phyloP scores from a whole-genome alignment of 37 sponge, comb jelly and placozoan genomes.

The Tethya wilhelma region DNA sequence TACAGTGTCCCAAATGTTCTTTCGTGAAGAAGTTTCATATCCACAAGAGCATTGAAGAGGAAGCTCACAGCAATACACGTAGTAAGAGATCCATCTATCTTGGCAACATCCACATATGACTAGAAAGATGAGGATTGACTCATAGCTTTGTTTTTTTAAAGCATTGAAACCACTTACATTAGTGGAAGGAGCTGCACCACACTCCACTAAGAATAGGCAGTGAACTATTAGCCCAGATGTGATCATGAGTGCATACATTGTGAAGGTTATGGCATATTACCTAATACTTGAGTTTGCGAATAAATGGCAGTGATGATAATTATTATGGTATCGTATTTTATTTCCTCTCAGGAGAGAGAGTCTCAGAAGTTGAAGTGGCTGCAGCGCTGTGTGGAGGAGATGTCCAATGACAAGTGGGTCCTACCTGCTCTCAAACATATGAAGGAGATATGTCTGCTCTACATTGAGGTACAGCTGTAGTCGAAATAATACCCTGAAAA shows the following conservation, averaged over 20 bases:
- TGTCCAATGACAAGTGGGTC: conserved; percentile 80
- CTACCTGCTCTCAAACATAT: conserved; percentile 93
- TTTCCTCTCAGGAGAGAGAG: conserved; percentile 76
- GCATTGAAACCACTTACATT: not conserved
- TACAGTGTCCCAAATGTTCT: conserved; percentile 20
- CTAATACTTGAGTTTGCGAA: not conserved
- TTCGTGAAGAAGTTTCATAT: conserved; percentile 37
- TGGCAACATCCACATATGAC: conserved; percentile 11
- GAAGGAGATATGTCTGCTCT: conserved; percentile 85
- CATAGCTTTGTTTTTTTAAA: too few species aligned
- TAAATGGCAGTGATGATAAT: not conserved
- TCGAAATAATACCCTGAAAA: too few species aligned
- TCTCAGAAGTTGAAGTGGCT: conserved; percentile 86
- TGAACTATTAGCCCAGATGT: conserved; percentile 59
- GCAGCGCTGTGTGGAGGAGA: conserved; percentile 78
- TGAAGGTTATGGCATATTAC: conserved; percentile 45
- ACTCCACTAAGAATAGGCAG: conserved; percentile 54
- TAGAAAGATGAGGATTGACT: too few species aligned
- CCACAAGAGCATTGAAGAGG: conserved; percentile 51
- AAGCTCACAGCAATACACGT: conserved; percentile 59
- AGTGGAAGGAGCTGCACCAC: conserved; percentile 19
- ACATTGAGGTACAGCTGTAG: conserved; percentile 87
- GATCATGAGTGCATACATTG: conserved; percentile 56
- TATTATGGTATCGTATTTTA: not conserved
- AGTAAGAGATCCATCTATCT: conserved; percentile 51